Evolutionary conservation across 1,140 invertebrate species (phyloP).

Genomic region (Patella vulgata): DNA sequence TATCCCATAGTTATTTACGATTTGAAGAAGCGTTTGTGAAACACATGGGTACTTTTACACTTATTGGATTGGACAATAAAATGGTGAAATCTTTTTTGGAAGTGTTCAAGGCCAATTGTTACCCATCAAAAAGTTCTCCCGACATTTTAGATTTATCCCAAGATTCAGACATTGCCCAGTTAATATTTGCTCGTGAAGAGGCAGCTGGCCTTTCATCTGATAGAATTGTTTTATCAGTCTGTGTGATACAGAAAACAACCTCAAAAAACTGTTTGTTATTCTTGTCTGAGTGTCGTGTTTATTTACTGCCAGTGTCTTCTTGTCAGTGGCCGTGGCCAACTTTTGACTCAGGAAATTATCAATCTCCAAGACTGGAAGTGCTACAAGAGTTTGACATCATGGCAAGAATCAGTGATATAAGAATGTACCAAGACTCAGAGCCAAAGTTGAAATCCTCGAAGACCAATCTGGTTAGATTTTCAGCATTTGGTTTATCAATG

Average conservation of each 20-base stretch:
- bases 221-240: constrained; percentile 37
- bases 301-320: constrained; percentile 44
- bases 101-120: constrained; percentile 17
- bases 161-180: constrained; percentile 44
- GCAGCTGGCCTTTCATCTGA: constrained; percentile 42
- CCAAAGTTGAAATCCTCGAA: background rate
- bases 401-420: constrained; percentile 52
- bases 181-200: constrained; percentile 46
- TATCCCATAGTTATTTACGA: constrained; percentile 51
- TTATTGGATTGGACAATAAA: constrained; percentile 47
- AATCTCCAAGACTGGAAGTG: constrained; percentile 40
- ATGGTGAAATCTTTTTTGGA: constrained; percentile 49
- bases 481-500: constrained; percentile 42
- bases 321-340: constrained; percentile 54
- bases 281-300: constrained; percentile 53
- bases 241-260: constrained; percentile 30
- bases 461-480: constrained; percentile 20
- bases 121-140: constrained; percentile 17
- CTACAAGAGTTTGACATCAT: constrained; percentile 52
- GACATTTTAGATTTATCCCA: constrained; percentile 46
- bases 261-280: constrained; percentile 35
- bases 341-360: constrained; percentile 37
- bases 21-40: constrained; percentile 62
- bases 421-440: constrained; percentile 30
- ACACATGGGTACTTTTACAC: constrained; percentile 52